Base-by-base conservation (phyloP, 1,140 invertebrate species). In the Apolygus lucorum region DNA sequence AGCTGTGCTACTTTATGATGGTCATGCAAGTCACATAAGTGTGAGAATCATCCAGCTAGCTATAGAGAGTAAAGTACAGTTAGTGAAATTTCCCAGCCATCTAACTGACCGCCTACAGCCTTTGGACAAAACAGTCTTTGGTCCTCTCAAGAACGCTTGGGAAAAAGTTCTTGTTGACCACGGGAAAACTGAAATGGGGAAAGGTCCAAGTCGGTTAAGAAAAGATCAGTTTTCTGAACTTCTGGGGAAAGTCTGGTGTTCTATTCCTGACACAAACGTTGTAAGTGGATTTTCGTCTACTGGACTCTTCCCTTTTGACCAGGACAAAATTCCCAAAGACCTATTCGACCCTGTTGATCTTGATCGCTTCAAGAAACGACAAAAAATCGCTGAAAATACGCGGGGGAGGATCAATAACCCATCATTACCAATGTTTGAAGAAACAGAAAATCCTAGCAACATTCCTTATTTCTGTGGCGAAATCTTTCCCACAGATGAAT, bases 41-140 rank as follows among this genome's bases (percentile, higher is more conserved):
- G 22, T 73, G 22, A 65, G 74, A 54, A 68, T 72, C 8, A 62
- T 76, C 1, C 11, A 71, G 29, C 49, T 28, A 17, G 76, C 76
- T 2, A 74, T 76, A 29, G 52, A 76, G 59, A 68, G 72, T 67
- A 75, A 76, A 26, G 71, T 77, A 2, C 63, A 52, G n/a, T 62
- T 77, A 4, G 29, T 77, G 2, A 76, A 73, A 68, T 72, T 78
- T 54, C 77, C 76, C 4, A 73, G 73, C 42, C 77, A 78, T 69
- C 70, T 75, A 2, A 78, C 76, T 22, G 73, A 76, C 49, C 69
- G 72, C 34, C 71, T 76, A 42, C 75, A 76, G 67, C 73, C 75
- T 54, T 68, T 77, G 24, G 73, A 75, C 68, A 75, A 75, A 66
- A 72, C 69, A 59, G 72, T 76, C 17, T 78, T 77, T 72, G 67